Conservation (phyloP, 2,797 vertebrate genomes). For the Orestias chungarensis region DNA sequence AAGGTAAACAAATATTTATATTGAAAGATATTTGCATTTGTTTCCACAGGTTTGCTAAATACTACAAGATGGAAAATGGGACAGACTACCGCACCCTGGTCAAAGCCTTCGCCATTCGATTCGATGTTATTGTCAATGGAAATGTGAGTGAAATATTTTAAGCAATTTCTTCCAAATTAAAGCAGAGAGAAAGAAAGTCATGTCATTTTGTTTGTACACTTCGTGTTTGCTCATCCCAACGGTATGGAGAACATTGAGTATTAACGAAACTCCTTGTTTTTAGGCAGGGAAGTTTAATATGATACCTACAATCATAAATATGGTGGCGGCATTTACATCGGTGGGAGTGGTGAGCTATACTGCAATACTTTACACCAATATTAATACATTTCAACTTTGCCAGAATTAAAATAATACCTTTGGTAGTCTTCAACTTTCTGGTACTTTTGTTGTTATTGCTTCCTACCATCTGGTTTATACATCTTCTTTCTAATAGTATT, state of each 20-base stretch:
- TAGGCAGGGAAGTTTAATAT: constrained; percentile 95
- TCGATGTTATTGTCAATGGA: constrained; percentile 93
- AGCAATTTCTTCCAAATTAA: background rate
- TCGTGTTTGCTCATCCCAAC: background rate
- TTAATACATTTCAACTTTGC: too few relatives aligned
- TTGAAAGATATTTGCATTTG: constrained; percentile 2
- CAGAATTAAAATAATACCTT: too few relatives aligned
- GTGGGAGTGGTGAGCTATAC: constrained; percentile 91
- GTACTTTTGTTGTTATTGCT: background rate
- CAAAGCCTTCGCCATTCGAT: constrained; percentile 92
- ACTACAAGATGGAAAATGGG: constrained; percentile 88
- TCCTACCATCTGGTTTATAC: background rate
- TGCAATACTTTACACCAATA: background rate
- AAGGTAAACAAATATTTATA: background rate
- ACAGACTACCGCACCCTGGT: constrained; percentile 90
- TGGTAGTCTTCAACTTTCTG: too few relatives aligned
- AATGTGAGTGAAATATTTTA: constrained; percentile 79
- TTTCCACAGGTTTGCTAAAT: constrained; percentile 86
- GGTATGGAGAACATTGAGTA: background rate
- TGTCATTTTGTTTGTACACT: background rate
- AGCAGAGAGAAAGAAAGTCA: too few relatives aligned
- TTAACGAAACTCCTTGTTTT: background rate
- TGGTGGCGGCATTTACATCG: constrained; percentile 93
- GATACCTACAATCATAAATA: constrained; percentile 94
- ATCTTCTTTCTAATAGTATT: background rate